phyloP scores from a whole-genome alignment of 2,888 invertebrate species.

The Ormyrus thymus region DNA sequence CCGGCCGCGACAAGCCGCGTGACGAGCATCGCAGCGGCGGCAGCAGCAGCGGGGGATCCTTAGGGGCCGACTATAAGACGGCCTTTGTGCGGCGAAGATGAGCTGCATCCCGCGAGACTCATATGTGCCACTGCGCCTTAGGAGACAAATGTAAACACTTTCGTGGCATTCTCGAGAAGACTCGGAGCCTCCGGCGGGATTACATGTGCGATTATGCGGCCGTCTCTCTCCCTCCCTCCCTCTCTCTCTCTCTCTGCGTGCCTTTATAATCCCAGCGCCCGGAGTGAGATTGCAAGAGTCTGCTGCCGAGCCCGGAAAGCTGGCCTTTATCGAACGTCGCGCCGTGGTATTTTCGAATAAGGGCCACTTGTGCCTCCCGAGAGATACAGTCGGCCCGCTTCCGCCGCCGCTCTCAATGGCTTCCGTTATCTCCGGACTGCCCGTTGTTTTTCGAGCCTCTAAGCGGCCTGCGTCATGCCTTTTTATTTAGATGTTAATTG shows the following conservation, averaged over 20 bases:
- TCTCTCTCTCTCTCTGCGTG: background rate
- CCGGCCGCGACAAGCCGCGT: conserved; percentile 67
- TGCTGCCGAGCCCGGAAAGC: background rate
- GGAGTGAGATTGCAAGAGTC: background rate
- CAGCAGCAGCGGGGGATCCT: conserved; percentile 61
- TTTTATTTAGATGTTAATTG: conserved; percentile 1
- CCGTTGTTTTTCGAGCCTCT: conserved; percentile 37
- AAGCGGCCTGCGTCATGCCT: conserved; percentile 1
- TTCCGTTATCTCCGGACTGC: conserved; percentile 20
- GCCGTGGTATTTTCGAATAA: conserved; percentile 40
- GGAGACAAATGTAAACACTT: conserved; percentile 73
- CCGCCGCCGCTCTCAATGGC: conserved; percentile 14
- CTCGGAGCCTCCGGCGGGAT: conserved; percentile 53
- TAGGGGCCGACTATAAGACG: conserved; percentile 71
- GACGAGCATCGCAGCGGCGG: conserved; percentile 61
- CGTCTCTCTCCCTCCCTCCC: background rate
- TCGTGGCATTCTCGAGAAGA: conserved; percentile 55
- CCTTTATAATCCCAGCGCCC: conserved; percentile 7
- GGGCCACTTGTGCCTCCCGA: conserved; percentile 42
- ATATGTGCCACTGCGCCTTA: conserved; percentile 58
- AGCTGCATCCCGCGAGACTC: conserved; percentile 59
- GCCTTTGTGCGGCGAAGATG: conserved; percentile 65
- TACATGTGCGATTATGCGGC: conserved; percentile 30
- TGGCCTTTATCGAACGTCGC: conserved; percentile 27
- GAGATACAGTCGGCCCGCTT: background rate